Evolutionary conservation across 2,797 vertebrate species (phyloP).

Genomic region (Paedocypris micromegethes): DNA sequence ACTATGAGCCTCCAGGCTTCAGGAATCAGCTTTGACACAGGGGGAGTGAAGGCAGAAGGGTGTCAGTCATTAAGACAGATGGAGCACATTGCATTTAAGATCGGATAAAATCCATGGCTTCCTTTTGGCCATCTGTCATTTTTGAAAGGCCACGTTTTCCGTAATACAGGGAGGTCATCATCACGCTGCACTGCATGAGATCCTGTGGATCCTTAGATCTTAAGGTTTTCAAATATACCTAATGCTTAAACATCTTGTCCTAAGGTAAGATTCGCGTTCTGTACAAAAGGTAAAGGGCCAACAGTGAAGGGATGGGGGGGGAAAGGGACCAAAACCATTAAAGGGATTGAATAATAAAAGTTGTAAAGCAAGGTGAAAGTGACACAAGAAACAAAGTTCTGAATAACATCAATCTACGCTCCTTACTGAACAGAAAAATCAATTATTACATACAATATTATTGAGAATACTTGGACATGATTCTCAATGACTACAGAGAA

Average conservation of each 20-base stretch:
- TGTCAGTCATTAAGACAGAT: constrained; percentile 25
- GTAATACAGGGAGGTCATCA: constrained; percentile 32
- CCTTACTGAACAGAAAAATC: constrained; percentile 4
- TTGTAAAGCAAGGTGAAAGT: not conserved
- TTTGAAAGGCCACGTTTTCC: constrained; percentile 6
- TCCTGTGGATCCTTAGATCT: not conserved
- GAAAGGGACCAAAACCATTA: not conserved
- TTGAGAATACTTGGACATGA: constrained; percentile 1
- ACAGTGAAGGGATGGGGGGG: not conserved
- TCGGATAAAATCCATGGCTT: constrained; percentile 28
- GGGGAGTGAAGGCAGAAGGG: constrained; percentile 40
- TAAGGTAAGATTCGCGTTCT: constrained; percentile 18
- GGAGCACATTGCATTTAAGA: constrained; percentile 36
- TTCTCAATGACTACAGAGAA: too few species aligned
- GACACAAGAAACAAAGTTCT: not conserved
- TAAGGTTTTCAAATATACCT: not conserved
- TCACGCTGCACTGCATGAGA: not conserved
- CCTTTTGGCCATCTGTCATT: constrained; percentile 7
- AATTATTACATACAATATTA: constrained; percentile 11
- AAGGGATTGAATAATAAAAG: not conserved
- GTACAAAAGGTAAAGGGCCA: constrained; percentile 36
- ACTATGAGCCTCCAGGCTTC: constrained; percentile 48
- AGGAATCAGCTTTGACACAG: constrained; percentile 20
- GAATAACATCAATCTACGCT: not conserved
- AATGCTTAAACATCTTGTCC: not conserved